Base-by-base conservation (phyloP, 92 coral and sea anemone species). In the Desmophyllum pertusum region DNA sequence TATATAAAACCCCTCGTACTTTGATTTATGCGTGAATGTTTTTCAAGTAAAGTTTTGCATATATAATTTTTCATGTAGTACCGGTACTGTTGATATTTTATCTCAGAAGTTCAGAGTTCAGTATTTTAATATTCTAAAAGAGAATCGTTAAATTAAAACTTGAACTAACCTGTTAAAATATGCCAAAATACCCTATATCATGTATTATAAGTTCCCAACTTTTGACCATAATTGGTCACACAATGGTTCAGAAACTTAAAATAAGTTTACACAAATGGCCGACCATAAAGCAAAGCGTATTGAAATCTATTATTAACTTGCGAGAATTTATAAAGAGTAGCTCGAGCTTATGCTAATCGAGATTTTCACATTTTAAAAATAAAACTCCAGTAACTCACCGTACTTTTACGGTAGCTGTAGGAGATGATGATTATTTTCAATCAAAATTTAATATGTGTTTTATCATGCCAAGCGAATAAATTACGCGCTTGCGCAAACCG, bases 161-260 rank as follows among this genome's bases (percentile, higher is more conserved):
- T 8, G n/a, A 66, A 17, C 40, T 17, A 36, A 67, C 43, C 13
- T 15, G 25, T 37, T 37, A 6, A 67, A 67, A 67, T 37, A 35
- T 67, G 73, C 0, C n/a, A 36, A 43, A 35, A 67, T 67, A 8
- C 14, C 31, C 2, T 62, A 19, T 62, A 10, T 2, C 9, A 35
- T 31, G 2, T 13, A 0, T 50, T 37, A 23, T 35, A 25, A 9
- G 27, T 66, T 0, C 42, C 30, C 2, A 33, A 5, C n/a, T 67
- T 73, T 73, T 73, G 77, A 53, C 66, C 66, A 75, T 75, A 73
- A 55, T 33, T 75, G 66, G 79, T 75, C 79, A 75, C 79, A 66
- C 79, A 74, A 74, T 36, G 50, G 23, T 29, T 21, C 41, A 50
- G 46, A 37, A 13, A 33, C 27, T 3, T 33, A 53, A n/a, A 50